Evolutionary conservation across 2,888 invertebrate species (phyloP).

Genomic region (Tribolium freemani): DNA sequence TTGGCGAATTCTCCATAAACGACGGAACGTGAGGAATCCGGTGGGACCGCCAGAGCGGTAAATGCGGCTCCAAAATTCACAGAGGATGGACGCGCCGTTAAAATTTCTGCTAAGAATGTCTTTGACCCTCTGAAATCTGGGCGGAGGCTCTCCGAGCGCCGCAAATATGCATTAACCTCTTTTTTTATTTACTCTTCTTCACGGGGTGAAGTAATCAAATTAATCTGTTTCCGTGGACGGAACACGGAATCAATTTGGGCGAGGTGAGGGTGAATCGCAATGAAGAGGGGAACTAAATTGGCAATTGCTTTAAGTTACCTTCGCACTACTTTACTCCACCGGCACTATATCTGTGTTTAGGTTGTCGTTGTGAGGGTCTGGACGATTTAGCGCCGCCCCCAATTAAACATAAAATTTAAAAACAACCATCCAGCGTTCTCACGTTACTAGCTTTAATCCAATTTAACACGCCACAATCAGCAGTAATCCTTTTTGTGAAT

Average conservation of each 20-base stretch:
- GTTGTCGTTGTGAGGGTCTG: slow-evolving; percentile 31
- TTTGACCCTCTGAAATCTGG: slow-evolving; percentile 19
- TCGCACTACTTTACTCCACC: slow-evolving; percentile 47
- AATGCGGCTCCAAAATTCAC: slow-evolving; percentile 29
- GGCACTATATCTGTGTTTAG: slow-evolving; percentile 51
- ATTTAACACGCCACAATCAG: slow-evolving; percentile 48
- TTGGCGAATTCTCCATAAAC: slow-evolving; percentile 32
- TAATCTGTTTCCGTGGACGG: slow-evolving; percentile 26
- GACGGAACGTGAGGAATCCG: slow-evolving; percentile 36
- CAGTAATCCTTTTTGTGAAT: slow-evolving; percentile 49
- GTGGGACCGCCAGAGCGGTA: slow-evolving; percentile 21
- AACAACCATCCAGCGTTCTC: slow-evolving; percentile 29
- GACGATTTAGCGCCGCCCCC: slow-evolving; percentile 7
- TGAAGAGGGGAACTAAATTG: slow-evolving; percentile 49
- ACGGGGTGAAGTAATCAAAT: slow-evolving; percentile 17
- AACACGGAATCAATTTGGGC: slow-evolving; percentile 34
- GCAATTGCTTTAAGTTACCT: slow-evolving; percentile 55
- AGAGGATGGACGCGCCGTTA: slow-evolving; percentile 25
- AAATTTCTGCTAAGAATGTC: slow-evolving; percentile 31
- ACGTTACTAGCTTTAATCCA: slow-evolving; percentile 46
- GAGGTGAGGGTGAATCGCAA: slow-evolving; percentile 38
- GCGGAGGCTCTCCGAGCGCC: background rate
- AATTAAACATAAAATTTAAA: slow-evolving; percentile 38
- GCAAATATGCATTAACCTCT: slow-evolving; percentile 1
- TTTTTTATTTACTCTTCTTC: slow-evolving; percentile 19